Conservation (phyloP, 2,113 vertebrate species). For the Cynocephalus volans region DNA sequence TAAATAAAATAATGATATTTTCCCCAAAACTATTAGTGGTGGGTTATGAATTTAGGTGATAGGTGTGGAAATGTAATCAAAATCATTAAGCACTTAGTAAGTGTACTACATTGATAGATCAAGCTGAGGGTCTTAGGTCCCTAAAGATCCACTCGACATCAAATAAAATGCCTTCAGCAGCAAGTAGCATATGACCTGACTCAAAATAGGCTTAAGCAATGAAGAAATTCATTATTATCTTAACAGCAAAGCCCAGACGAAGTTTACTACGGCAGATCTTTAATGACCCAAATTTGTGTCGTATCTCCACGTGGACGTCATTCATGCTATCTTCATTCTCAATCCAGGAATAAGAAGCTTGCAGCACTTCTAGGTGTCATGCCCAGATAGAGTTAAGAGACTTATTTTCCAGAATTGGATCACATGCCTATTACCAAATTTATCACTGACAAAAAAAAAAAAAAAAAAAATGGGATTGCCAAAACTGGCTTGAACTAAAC, state of each 20-base stretch:
- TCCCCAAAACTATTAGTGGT: background rate
- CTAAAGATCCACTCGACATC: background rate
- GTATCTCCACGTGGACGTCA: background rate
- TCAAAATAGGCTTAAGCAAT: background rate
- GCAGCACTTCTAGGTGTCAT: background rate
- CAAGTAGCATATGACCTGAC: background rate
- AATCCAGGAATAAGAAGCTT: background rate
- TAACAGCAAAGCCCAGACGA: background rate
- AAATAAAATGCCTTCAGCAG: background rate
- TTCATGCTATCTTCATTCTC: background rate
- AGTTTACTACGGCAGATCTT: background rate
- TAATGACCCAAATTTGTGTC: background rate
- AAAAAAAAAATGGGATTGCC: too few species aligned
- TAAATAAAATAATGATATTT: background rate
- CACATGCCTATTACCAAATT: background rate
- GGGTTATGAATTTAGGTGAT: background rate
- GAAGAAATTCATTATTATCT: background rate
- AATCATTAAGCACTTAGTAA: background rate
- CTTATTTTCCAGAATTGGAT: background rate
- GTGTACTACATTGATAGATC: background rate
- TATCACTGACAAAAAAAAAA: background rate
- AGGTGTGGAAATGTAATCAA: background rate
- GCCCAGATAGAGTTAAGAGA: background rate
- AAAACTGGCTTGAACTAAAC: background rate
- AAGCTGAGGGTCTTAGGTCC: background rate